Conservation (phyloP, 2,888 invertebrate genomes). For the Hydriomena furcata region DNA sequence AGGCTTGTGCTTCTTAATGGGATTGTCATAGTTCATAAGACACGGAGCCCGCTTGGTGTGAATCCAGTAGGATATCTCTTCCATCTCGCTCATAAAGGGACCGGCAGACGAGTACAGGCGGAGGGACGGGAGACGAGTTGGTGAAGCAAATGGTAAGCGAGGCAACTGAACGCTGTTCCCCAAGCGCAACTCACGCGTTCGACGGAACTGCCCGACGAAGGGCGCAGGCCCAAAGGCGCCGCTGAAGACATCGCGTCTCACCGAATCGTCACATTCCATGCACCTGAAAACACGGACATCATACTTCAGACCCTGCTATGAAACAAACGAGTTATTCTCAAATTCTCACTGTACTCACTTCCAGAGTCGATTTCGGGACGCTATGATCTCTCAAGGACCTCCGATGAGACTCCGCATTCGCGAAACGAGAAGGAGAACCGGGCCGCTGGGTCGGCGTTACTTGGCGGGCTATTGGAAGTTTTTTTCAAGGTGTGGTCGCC, state of each 20-base stretch:
- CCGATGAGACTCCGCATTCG: conserved; percentile 10
- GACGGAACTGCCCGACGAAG: conserved; percentile 33
- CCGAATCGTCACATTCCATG: conserved; percentile 57
- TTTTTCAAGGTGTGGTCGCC: background rate
- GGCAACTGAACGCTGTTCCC: conserved; percentile 45
- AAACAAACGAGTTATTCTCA: background rate
- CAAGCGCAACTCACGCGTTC: conserved; percentile 21
- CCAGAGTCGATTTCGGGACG: conserved; percentile 4
- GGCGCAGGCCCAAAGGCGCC: conserved; percentile 22
- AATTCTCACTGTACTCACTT: conserved; percentile 26
- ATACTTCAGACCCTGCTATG: conserved; percentile 6
- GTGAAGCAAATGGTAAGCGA: conserved; percentile 45
- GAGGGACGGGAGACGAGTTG: conserved; percentile 36
- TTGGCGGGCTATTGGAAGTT: conserved; percentile 16
- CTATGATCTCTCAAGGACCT: conserved; percentile 6
- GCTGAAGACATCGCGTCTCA: conserved; percentile 38
- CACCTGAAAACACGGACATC: conserved; percentile 54
- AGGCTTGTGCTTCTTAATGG: conserved; percentile 55
- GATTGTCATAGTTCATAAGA: conserved; percentile 68
- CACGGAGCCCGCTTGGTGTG: conserved; percentile 75
- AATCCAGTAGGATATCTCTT: conserved; percentile 77
- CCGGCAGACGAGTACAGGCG: conserved; percentile 24
- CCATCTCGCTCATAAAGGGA: conserved; percentile 77
- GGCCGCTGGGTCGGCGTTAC: conserved; percentile 30
- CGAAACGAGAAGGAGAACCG: conserved; percentile 30